phyloP scores from a whole-genome alignment of 2,113 vertebrate species.

The Psittacula cyanocephala region DNA sequence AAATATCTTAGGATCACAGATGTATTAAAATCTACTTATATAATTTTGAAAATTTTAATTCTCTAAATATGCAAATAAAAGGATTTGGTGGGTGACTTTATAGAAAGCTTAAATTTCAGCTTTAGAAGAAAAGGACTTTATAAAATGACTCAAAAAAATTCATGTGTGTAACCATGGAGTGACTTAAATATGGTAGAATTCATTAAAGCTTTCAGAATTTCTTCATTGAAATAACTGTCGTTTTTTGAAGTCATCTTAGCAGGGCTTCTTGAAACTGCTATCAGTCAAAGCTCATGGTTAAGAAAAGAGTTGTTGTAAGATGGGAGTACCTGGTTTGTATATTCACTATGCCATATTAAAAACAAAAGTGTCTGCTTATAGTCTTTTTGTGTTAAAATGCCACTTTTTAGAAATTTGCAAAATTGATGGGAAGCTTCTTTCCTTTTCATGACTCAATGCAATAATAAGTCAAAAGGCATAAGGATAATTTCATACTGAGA shows the following conservation, averaged over 20 bases:
- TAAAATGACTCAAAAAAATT: not conserved
- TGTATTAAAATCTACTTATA: conserved; percentile 24
- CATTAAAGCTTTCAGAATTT: not conserved
- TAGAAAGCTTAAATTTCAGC: not conserved
- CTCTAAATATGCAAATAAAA: conserved; percentile 28
- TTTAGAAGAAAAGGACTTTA: not conserved
- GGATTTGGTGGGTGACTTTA: not conserved
- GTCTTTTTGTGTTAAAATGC: not conserved
- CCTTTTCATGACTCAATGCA: not conserved
- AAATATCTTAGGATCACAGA: conserved; percentile 10
- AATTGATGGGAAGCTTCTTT: not conserved
- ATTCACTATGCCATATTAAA: not conserved
- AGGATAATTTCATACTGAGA: not conserved
- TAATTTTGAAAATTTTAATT: conserved; percentile 12
- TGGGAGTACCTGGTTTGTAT: not conserved
- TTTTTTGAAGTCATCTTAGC: not conserved
- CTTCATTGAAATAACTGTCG: not conserved
- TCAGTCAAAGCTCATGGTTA: not conserved
- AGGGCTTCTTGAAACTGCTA: not conserved
- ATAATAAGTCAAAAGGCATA: not conserved
- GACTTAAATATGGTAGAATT: not conserved
- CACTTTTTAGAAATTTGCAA: not conserved
- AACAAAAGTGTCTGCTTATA: not conserved
- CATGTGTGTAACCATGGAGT: not conserved
- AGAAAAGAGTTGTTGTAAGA: not conserved